Conservation (phyloP, 2,113 vertebrate genomes). For the Oceanodroma tethys region DNA sequence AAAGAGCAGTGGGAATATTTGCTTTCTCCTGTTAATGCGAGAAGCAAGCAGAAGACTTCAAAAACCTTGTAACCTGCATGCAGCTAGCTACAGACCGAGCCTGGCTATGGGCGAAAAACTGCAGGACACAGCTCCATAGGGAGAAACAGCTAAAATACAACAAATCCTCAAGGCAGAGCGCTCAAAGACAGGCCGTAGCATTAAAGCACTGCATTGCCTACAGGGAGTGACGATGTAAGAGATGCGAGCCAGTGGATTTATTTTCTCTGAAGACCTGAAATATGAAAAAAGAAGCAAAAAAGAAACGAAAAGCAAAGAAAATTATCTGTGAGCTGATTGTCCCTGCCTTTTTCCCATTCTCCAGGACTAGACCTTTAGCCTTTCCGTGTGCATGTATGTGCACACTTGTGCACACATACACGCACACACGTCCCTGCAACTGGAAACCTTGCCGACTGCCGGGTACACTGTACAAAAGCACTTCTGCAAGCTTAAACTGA, state of each 20-base stretch:
- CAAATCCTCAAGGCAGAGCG: background rate
- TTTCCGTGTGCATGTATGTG: accelerated
- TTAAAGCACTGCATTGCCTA: background rate
- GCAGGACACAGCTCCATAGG: background rate
- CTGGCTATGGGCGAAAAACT: background rate
- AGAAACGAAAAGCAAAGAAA: background rate
- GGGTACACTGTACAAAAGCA: background rate
- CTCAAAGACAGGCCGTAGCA: background rate
- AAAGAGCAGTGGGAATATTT: slow-evolving; percentile 40
- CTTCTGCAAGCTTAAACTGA: background rate
- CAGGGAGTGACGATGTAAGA: background rate
- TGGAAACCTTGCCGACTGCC: background rate
- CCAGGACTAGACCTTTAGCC: background rate
- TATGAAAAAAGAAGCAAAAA: background rate
- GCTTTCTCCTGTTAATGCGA: background rate
- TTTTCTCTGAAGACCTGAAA: background rate
- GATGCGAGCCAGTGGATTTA: accelerated
- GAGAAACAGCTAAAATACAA: background rate
- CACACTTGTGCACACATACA: accelerated
- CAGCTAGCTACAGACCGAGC: background rate
- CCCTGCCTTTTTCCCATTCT: background rate
- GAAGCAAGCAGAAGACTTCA: background rate
- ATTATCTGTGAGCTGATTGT: background rate
- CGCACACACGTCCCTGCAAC: accelerated
- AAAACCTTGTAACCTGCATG: background rate